Conservation (phyloP, 2,797 vertebrate genomes). For the Gobionotothen gibberifrons region DNA sequence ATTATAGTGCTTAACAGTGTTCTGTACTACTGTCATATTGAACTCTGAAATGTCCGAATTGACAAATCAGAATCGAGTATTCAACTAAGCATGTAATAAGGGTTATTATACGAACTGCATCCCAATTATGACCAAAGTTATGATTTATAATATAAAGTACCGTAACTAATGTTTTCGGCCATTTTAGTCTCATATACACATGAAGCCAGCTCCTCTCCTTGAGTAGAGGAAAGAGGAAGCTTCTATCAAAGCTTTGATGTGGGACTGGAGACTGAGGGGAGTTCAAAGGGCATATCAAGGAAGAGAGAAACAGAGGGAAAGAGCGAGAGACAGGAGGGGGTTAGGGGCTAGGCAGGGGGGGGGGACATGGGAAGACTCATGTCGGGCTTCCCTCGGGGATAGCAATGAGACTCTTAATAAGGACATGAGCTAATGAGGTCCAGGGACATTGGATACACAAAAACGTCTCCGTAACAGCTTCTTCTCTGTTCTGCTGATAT, state of each 20-base stretch:
- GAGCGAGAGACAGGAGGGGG: slow-evolving; percentile 36
- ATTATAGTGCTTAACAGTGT: too few relatives aligned
- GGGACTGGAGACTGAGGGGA: slow-evolving; percentile 67
- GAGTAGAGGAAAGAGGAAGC: slow-evolving; percentile 71
- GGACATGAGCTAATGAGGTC: slow-evolving; percentile 74
- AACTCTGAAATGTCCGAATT: too few relatives aligned
- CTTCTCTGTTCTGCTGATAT: slow-evolving; percentile 20
- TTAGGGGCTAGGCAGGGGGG: slow-evolving; percentile 9
- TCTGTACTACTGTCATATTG: too few relatives aligned
- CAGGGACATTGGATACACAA: slow-evolving; percentile 57
- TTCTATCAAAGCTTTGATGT: slow-evolving; percentile 76
- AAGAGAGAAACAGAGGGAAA: slow-evolving; percentile 62
- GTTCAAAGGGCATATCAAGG: slow-evolving; percentile 74
- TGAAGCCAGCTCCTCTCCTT: slow-evolving; percentile 66
- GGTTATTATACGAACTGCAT: background rate
- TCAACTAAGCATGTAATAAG: too few relatives aligned
- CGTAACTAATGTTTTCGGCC: slow-evolving; percentile 22
- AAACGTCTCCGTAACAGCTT: slow-evolving; percentile 19
- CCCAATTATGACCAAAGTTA: slow-evolving; percentile 8
- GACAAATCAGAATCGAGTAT: too few relatives aligned
- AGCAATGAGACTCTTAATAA: slow-evolving; percentile 77
- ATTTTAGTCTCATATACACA: slow-evolving; percentile 10
- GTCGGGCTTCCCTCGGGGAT: slow-evolving; percentile 58
- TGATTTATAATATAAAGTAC: slow-evolving; percentile 1
- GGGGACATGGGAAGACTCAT: slow-evolving; percentile 52